These are phyloP conservation scores for Dunckerocampus dactyliophorus DNA, from an alignment of 2,113 vertebrate genomes.

Conservation along the genomic window DNA sequence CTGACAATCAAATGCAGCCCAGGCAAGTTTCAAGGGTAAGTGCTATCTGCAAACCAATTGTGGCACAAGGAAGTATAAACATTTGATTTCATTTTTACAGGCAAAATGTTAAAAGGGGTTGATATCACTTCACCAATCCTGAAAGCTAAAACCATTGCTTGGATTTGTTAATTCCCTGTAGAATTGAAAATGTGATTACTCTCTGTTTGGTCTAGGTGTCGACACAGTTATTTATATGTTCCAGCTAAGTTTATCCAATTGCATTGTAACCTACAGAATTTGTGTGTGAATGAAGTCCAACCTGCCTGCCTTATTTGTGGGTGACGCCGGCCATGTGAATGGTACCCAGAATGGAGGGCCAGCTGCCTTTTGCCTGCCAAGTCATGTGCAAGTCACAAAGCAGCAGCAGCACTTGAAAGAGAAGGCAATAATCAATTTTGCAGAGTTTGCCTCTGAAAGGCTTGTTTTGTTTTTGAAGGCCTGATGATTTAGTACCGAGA, in stretches of 20 bases:
- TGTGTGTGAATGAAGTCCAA: constrained; percentile 29
- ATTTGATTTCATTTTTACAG: constrained; percentile 34
- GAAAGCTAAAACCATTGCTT: constrained; percentile 27
- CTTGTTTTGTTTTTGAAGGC: constrained; percentile 54
- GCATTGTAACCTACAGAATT: constrained; percentile 13
- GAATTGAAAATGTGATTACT: neutral
- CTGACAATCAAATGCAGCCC: constrained; percentile 36
- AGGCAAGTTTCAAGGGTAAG: constrained; percentile 36
- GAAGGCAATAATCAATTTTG: constrained; percentile 71
- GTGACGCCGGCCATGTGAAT: constrained; percentile 63
- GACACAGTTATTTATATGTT: neutral
- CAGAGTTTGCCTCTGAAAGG: constrained; percentile 60
- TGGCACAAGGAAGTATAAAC: constrained; percentile 23
- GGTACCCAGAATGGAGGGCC: constrained; percentile 51
- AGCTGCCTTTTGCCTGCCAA: constrained; percentile 68
- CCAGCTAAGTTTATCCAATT: constrained; percentile 19
- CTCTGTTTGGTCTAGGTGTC: neutral
- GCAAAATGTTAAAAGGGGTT: constrained; percentile 10
- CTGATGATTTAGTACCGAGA: constrained; percentile 42
- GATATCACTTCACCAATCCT: constrained; percentile 30
- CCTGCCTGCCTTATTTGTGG: constrained; percentile 50
- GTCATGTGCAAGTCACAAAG: constrained; percentile 74
- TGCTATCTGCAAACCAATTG: constrained; percentile 36
- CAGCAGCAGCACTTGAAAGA: constrained; percentile 62
- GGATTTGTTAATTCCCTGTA: constrained; percentile 8